phyloP scores from a whole-genome alignment of 2,113 vertebrate species.

The Telmatochromis bifrenatus region DNA sequence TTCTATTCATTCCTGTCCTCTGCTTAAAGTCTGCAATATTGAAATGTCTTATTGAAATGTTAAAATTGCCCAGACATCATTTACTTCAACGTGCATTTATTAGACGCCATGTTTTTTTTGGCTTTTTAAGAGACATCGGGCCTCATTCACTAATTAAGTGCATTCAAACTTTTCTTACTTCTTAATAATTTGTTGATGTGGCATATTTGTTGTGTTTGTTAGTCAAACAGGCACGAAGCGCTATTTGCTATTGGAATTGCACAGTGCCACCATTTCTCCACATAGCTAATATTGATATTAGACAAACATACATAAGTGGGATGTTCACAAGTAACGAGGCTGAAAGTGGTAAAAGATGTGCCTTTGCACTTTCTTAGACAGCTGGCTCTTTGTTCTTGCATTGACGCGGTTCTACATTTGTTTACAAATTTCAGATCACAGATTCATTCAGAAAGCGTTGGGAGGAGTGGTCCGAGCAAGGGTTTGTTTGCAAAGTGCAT shows the following conservation, averaged over 20 bases:
- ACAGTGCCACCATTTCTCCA: not conserved
- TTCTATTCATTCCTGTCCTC: constrained; percentile 32
- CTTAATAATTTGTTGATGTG: not conserved
- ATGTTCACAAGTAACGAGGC: not conserved
- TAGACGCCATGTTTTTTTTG: not conserved
- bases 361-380: not conserved
- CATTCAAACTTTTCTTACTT: not conserved
- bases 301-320: not conserved
- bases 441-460: not conserved
- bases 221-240: not conserved
- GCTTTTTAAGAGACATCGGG: not conserved
- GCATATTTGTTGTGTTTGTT: not conserved
- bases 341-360: not conserved
- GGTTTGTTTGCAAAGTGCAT: not conserved
- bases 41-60: not conserved
- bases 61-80: not conserved
- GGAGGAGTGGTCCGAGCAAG: too few species aligned
- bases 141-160: not conserved
- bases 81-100: constrained; percentile 8
- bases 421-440: not conserved
- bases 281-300: not conserved
- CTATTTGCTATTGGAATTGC: not conserved
- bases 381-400: not conserved
- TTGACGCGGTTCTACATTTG: too few species aligned
- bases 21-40: constrained; percentile 38